Evolutionary conservation across 2,797 vertebrate species (phyloP).

Genomic region (Pantherophis vulpinus): DNA sequence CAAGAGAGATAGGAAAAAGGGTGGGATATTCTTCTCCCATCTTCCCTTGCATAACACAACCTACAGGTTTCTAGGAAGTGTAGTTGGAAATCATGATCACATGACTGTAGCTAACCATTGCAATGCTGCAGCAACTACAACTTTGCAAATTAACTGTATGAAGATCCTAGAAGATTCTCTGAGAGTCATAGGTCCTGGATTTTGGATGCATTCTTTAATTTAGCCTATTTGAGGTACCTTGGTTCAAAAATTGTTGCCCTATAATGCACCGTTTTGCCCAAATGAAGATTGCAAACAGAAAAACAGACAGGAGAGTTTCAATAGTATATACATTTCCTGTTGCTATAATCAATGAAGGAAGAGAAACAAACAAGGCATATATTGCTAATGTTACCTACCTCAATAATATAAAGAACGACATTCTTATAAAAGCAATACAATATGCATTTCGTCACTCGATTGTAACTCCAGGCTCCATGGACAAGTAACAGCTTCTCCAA

Average conservation of each 20-base stretch:
- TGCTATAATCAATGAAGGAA: neutral
- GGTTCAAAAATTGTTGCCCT: neutral
- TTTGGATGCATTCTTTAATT: neutral
- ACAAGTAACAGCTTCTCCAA: slow-evolving; percentile 94
- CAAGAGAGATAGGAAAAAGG: neutral
- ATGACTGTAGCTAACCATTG: neutral
- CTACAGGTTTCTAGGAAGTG: neutral
- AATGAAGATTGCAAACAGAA: neutral
- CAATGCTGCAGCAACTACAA: neutral
- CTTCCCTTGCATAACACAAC: neutral
- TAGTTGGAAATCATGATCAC: neutral
- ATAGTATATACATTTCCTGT: neutral
- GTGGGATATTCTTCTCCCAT: neutral
- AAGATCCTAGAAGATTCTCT: neutral
- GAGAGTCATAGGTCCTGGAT: neutral
- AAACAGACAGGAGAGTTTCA: neutral
- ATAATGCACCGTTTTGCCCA: neutral
- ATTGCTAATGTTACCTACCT: slow-evolving; percentile 76
- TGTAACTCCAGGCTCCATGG: slow-evolving; percentile 98
- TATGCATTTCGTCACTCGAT: slow-evolving; percentile 97
- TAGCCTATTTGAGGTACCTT: neutral
- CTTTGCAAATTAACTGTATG: neutral
- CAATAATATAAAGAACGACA: slow-evolving; percentile 97
- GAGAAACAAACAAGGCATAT: neutral
- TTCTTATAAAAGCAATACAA: slow-evolving; percentile 99